Conservation (phyloP, 2,797 vertebrate genomes). For the Menidia menidia region DNA sequence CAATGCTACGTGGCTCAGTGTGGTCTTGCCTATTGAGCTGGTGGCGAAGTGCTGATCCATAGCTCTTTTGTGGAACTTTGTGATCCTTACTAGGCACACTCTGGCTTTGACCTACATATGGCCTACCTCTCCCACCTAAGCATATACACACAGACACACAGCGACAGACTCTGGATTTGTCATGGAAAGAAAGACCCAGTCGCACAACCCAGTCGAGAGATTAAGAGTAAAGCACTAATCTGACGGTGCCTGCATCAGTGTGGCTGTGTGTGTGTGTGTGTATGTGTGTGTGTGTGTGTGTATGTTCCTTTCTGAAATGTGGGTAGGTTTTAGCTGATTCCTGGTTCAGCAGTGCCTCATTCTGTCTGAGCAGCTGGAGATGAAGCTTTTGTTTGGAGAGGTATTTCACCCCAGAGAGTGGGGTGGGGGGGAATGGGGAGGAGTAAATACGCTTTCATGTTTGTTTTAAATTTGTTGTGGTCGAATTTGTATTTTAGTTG, state of each 20-base stretch:
- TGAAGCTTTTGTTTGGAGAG: conserved; percentile 47
- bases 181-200: conserved; percentile 68
- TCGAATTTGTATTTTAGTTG: conserved; percentile 36
- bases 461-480: conserved; percentile 33
- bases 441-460: conserved; percentile 30
- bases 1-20: conserved; percentile 14
- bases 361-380: conserved; percentile 48
- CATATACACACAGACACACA: conserved; percentile 21
- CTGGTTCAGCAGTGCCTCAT: conserved; percentile 41
- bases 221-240: conserved; percentile 80
- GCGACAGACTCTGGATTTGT: conserved; percentile 67
- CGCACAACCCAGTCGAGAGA: conserved; percentile 68
- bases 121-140: conserved; percentile 50
- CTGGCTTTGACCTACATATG: conserved; percentile 73
- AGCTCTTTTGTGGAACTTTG: conserved; percentile 11
- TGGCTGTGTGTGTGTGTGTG: conserved; percentile 54
- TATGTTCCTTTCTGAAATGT: conserved; percentile 53
- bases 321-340: conserved; percentile 53
- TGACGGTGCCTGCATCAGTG: conserved; percentile 56
- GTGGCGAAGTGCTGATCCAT: conserved; percentile 29
- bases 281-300: conserved; percentile 4
- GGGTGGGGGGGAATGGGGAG: conserved; percentile 4
- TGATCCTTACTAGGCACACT: conserved; percentile 34
- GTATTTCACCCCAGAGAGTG: conserved; percentile 38
- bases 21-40: conserved; percentile 5